Conservation (phyloP, 2,797 vertebrate genomes). For the Eleutherodactylus coqui region DNA sequence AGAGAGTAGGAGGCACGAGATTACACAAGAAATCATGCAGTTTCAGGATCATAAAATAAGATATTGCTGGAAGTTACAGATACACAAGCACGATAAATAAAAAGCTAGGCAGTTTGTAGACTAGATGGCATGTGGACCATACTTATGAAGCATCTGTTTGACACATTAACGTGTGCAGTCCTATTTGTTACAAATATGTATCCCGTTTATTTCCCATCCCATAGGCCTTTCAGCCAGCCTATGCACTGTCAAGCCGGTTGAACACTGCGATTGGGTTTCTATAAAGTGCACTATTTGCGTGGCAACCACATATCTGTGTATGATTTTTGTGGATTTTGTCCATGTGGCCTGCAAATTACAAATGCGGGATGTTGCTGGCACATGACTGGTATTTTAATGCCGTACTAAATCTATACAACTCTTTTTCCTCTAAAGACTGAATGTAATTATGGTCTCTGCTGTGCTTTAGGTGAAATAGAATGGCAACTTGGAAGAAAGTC, state of each 20-base stretch:
- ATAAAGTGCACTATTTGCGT: background rate
- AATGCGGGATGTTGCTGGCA: too few species aligned
- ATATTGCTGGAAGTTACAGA: too few species aligned
- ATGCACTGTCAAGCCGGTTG: background rate
- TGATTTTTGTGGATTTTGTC: background rate
- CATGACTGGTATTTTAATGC: conserved; percentile 6
- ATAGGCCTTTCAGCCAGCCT: background rate
- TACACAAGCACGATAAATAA: too few species aligned
- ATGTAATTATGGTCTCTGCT: background rate
- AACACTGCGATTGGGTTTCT: background rate
- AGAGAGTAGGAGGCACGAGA: too few species aligned
- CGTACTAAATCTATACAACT: background rate
- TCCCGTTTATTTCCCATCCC: background rate
- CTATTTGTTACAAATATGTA: too few species aligned
- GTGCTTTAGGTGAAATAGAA: background rate
- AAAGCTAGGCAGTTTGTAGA: too few species aligned
- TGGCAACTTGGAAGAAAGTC: background rate
- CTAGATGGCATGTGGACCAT: too few species aligned
- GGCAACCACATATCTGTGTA: background rate
- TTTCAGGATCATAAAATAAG: too few species aligned
- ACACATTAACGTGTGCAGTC: too few species aligned
- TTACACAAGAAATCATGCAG: too few species aligned
- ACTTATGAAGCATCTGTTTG: too few species aligned
- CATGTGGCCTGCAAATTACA: too few species aligned
- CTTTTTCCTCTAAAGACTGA: background rate